Percentiles rank a stretch among this genome's conserved stretches.
These are phyloP conservation scores for Drosophila neocordata DNA, from an alignment of 1,140 invertebrate genomes.

Conservation along the genomic window DNA sequence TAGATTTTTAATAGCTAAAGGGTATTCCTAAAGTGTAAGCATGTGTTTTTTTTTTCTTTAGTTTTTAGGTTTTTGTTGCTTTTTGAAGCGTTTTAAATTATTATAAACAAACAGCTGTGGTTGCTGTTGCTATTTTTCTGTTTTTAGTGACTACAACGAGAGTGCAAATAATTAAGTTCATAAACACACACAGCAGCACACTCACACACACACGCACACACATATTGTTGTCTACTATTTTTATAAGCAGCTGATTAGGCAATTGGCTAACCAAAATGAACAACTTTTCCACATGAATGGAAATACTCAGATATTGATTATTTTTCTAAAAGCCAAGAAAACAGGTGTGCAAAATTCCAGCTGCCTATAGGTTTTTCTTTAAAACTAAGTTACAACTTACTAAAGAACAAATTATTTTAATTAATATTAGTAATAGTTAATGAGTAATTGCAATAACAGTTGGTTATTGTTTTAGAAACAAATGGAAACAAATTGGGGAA, in stretches of 20 bases:
- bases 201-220: background rate
- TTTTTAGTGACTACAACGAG: slow-evolving; percentile 50
- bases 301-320: slow-evolving; percentile 6
- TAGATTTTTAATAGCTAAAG: too few species aligned
- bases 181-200: slow-evolving; percentile 7
- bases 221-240: slow-evolving; percentile 35
- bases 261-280: slow-evolving; percentile 13
- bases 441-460: too few species aligned
- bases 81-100: slow-evolving; percentile 47
- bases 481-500: too few species aligned
- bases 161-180: slow-evolving; percentile 53
- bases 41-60: background rate
- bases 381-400: background rate
- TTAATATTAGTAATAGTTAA: too few species aligned
- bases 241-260: slow-evolving; percentile 51
- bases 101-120: slow-evolving; percentile 53
- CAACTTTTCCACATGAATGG: slow-evolving; percentile 24
- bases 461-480: too few species aligned
- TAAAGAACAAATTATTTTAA: background rate
- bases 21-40: background rate
- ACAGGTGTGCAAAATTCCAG: slow-evolving; percentile 39
- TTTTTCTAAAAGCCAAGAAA: slow-evolving; percentile 1
- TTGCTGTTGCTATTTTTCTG: slow-evolving; percentile 38
- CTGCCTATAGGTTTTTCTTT: too few species aligned
- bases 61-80: slow-evolving; percentile 28